Evolutionary conservation across 2,888 invertebrate species (phyloP), one percentile per base, ranked within the genome.

Genomic region (Yponomeuta evonymella): DNA sequence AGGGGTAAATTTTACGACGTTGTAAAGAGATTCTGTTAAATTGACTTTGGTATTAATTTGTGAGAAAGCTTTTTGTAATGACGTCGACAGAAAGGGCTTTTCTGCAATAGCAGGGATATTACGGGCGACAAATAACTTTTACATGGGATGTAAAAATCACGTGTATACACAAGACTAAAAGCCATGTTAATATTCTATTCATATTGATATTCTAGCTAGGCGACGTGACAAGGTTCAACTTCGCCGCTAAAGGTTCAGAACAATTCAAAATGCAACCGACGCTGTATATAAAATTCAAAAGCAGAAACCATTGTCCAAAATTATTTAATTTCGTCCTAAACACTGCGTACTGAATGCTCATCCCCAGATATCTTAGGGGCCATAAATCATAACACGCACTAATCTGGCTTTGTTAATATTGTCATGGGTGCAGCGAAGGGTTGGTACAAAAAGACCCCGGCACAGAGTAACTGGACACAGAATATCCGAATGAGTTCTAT

Each of bases 341-440:
- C 64, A 30, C 29, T 23, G 63, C 58, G 12, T 48, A 30, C 29
- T 23, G 63, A 48, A 58, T 58, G 48, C 71, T 48, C 68, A 74
- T 72, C 72, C 80, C 81, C 82, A 79, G 85, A 86, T 87, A 84
- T 82, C 81, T 58, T 75, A 81, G 79, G 80, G 76, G 78, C 74
- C 80, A 85, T 89, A 90, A 89, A 89, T 90, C 90, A 91, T 88
- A 86, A 81, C 81, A 79, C 11, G 67, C 68, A 72, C 81, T 83
- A 84, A 86, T 87, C 83, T 85, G 86, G 86, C 85, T 88, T 87
- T 85, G 89, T 89, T 88, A 88, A 88, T 87, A 83, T 83, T 74
- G 81, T 78, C 78, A 77, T 77, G 73, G 51, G 74, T 74, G 72
- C 72, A 74, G 72, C 73, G 79, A 81, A 82, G 84, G 85, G 83